A percentile compares a stretch with the other conserved stretches of the same genome.
These are phyloP conservation scores for Nomada lathburiana DNA, from an alignment of 2,888 invertebrate genomes.

Conservation along the genomic window DNA sequence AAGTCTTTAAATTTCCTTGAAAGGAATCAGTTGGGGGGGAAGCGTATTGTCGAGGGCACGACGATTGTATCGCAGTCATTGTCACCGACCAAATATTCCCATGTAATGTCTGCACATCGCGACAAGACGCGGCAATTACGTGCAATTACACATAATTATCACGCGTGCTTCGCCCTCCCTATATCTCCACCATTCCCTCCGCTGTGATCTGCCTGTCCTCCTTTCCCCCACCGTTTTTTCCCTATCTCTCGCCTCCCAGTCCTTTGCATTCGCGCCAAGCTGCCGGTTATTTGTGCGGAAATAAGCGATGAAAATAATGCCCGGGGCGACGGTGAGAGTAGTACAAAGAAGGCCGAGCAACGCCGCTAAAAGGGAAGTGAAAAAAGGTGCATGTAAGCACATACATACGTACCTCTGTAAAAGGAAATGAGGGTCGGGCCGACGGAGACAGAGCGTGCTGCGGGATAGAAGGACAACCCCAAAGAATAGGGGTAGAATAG, in stretches of 20 bases:
- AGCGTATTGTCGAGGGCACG: not conserved
- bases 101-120: not conserved
- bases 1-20: not conserved
- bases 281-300: slow-evolving; percentile 73
- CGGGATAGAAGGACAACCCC: slow-evolving; percentile 1
- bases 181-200: not conserved
- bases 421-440: slow-evolving; percentile 41
- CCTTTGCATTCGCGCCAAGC: slow-evolving; percentile 30
- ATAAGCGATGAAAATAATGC: slow-evolving; percentile 77
- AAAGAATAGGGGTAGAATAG: slow-evolving; percentile 30
- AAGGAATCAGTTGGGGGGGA: not conserved
- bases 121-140: slow-evolving; percentile 45
- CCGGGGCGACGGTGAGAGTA: slow-evolving; percentile 68
- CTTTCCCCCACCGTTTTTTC: not conserved
- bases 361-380: slow-evolving; percentile 46
- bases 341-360: slow-evolving; percentile 66
- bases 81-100: not conserved
- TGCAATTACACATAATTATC: slow-evolving; percentile 56
- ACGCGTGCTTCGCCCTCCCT: slow-evolving; percentile 4
- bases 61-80: not conserved
- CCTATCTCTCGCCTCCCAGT: not conserved
- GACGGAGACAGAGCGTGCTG: not conserved
- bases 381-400: slow-evolving; percentile 54
- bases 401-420: slow-evolving; percentile 34
- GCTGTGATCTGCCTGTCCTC: not conserved